These are phyloP conservation scores for Mycogona germanica DNA, from an alignment of 2,888 invertebrate species.

Conservation along the genomic window DNA sequence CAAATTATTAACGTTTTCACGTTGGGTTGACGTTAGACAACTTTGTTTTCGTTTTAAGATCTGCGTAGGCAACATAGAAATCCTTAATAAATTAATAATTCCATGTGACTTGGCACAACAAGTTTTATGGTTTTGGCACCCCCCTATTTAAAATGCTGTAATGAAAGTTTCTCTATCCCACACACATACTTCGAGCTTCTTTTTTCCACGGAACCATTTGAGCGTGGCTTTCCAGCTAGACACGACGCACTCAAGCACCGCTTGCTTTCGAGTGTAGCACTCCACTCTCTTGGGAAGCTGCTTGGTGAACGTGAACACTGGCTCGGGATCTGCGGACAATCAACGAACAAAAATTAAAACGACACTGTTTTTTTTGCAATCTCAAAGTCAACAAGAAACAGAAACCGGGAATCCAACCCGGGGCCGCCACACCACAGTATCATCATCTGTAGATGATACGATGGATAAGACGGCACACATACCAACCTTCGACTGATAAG, in stretches of 20 bases:
- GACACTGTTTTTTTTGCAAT: neutral
- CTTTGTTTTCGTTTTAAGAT: no score
- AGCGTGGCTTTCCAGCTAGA: conserved; percentile 88
- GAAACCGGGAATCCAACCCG: neutral
- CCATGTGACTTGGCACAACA: no score
- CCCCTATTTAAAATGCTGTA: no score
- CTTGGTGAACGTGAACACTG: conserved; percentile 83
- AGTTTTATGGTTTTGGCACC: no score
- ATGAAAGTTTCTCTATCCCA: no score
- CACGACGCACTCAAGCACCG: conserved; percentile 81
- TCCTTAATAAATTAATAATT: no score
- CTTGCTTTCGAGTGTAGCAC: conserved; percentile 82
- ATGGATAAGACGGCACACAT: no score
- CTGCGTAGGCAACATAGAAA: no score
- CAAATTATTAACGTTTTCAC: no score
- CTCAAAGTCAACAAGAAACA: neutral
- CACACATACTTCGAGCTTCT: conserved; percentile 48
- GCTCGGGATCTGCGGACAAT: conserved; percentile 68
- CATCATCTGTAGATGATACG: no score
- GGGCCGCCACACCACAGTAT: no score
- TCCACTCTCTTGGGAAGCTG: conserved; percentile 75
- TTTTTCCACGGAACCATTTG: conserved; percentile 79
- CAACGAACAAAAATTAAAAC: conserved; percentile 4
- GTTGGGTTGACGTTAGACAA: no score
- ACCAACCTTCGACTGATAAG: conserved; percentile 75